Evolutionary conservation across 2,113 vertebrate species (phyloP).

Genomic region (Synchiropus splendidus): DNA sequence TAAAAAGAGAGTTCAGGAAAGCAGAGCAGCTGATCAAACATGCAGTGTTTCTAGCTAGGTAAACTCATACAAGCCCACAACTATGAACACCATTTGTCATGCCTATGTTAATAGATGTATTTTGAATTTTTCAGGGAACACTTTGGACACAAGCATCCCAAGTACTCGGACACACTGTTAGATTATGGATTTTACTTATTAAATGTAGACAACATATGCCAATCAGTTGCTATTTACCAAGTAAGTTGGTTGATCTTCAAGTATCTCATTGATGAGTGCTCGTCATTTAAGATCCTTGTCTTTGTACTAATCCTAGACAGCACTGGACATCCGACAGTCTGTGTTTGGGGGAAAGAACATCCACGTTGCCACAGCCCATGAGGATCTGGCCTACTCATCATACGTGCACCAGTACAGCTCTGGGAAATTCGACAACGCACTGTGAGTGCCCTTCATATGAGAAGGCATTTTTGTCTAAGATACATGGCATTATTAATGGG

Average conservation of each 20-base stretch:
- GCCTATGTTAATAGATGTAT: not conserved
- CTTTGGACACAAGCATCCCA: conserved; percentile 96
- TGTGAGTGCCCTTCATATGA: conserved; percentile 74
- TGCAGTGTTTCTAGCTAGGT: conserved; percentile 94
- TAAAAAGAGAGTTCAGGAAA: conserved; percentile 97
- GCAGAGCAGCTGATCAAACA: conserved; percentile 98
- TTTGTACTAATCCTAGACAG: conserved; percentile 68
- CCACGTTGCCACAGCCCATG: conserved; percentile 94
- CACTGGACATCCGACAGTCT: conserved; percentile 95
- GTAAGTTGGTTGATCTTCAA: conserved; percentile 39
- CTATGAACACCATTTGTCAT: not conserved
- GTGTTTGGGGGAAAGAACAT: conserved; percentile 99
- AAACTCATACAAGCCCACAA: conserved; percentile 15
- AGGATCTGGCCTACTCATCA: conserved; percentile 95
- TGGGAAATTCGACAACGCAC: conserved; percentile 95
- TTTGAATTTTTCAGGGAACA: conserved; percentile 79
- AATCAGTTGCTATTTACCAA: conserved; percentile 98
- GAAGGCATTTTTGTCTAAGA: too few species aligned
- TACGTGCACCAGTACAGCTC: conserved; percentile 99
- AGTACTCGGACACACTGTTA: conserved; percentile 94
- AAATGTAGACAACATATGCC: conserved; percentile 98
- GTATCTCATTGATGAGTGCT: not conserved
- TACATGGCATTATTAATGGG: too few species aligned
- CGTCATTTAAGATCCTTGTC: not conserved
- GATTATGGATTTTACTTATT: conserved; percentile 98